Evolutionary conservation across 2,888 invertebrate genomes (phyloP).

Genomic region (Mechanitis messenoides): DNA sequence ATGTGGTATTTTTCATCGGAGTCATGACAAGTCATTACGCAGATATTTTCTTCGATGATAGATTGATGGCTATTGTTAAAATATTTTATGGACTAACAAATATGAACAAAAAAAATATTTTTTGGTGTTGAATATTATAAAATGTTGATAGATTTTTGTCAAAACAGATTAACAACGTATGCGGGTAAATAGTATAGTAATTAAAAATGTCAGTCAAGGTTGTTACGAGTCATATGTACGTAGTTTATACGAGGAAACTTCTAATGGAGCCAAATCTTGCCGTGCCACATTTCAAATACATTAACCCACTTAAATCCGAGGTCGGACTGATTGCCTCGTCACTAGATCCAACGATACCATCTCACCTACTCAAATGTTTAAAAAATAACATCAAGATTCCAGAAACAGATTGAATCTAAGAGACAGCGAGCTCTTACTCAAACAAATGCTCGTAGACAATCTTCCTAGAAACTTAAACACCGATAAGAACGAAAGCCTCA

Average conservation of each 20-base stretch:
- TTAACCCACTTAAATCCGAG: conserved; percentile 66
- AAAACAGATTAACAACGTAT: conserved; percentile 22
- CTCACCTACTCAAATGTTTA: conserved; percentile 18
- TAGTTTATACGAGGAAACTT: conserved; percentile 36
- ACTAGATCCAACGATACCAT: conserved; percentile 39
- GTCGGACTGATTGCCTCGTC: conserved; percentile 50
- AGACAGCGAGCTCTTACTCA: neutral
- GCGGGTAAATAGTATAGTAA: conserved; percentile 38
- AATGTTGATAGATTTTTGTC: neutral
- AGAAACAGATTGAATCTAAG: conserved; percentile 7
- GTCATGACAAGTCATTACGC: conserved; percentile 59
- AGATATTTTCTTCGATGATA: conserved; percentile 63
- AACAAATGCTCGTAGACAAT: neutral
- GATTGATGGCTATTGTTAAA: conserved; percentile 47
- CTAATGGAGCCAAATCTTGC: conserved; percentile 44
- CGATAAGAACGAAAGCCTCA: conserved; percentile 5
- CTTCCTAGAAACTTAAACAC: conserved; percentile 14
- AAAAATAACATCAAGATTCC: conserved; percentile 10
- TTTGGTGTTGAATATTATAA: neutral
- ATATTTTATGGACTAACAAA: conserved; percentile 13
- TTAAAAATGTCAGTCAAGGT: conserved; percentile 55
- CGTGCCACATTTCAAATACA: conserved; percentile 60
- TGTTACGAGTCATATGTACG: conserved; percentile 37
- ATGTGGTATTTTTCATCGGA: conserved; percentile 48
- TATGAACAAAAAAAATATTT: neutral